phyloP scores from a whole-genome alignment of 2,888 invertebrate genomes.

The Zygogramma bicolorata region DNA sequence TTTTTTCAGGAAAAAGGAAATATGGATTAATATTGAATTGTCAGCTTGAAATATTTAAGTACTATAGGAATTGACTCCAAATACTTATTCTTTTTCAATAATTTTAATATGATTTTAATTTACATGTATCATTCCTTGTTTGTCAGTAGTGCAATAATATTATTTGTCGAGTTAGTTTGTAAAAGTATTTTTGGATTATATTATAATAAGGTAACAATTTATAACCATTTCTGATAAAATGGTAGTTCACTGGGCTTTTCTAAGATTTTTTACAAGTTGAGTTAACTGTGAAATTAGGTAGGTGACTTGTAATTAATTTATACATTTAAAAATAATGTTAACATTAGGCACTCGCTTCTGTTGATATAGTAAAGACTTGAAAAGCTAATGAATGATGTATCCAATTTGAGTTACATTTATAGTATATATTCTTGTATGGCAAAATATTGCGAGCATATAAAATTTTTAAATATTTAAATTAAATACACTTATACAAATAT shows the following conservation, averaged over 20 bases:
- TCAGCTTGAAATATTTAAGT: conserved; percentile 6
- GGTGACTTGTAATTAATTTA: conserved; percentile 30
- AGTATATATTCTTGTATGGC: conserved; percentile 46
- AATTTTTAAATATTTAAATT: conserved; percentile 1
- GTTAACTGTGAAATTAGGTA: conserved; percentile 32
- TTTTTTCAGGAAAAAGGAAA: conserved; percentile 35
- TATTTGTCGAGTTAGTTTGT: conserved; percentile 22
- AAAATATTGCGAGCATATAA: conserved; percentile 24
- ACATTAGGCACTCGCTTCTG: conserved; percentile 41
- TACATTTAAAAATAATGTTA: conserved; percentile 21
- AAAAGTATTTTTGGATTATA: conserved; percentile 33
- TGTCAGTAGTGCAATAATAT: conserved; percentile 50
- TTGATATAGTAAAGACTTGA: conserved; percentile 32
- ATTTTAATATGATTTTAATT: conserved; percentile 16
- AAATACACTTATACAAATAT: background rate
- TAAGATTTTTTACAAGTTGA: conserved; percentile 23
- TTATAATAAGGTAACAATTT: conserved; percentile 32
- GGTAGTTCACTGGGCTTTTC: conserved; percentile 16
- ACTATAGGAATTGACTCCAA: background rate
- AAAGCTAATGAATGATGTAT: conserved; percentile 34
- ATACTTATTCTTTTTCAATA: conserved; percentile 35
- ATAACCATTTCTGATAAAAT: conserved; percentile 32
- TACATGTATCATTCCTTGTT: conserved; percentile 50
- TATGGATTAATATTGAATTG: conserved; percentile 7
- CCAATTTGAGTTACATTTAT: conserved; percentile 38